A percentile compares a stretch with the other conserved stretches of the same genome.
Evolutionary conservation across 2,888 invertebrate species (phyloP).

Genomic region (Habrosyne pyritoides): DNA sequence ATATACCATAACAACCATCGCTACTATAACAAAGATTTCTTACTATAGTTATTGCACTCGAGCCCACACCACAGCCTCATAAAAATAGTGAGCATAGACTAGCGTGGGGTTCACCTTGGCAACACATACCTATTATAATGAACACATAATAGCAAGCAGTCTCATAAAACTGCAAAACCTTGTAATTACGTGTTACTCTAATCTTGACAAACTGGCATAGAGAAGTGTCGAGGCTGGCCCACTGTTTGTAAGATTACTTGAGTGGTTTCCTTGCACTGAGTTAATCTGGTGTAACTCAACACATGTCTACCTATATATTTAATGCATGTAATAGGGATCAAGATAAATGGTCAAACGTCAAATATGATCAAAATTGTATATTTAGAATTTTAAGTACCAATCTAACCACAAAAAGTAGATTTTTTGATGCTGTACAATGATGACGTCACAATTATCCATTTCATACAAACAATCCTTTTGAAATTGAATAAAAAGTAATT

Average conservation of each 20-base stretch:
- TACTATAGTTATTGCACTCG: background rate
- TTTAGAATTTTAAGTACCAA: no score
- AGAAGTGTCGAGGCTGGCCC: background rate
- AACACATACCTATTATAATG: background rate
- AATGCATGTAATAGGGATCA: no score
- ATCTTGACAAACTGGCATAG: background rate
- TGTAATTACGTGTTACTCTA: constrained; percentile 7
- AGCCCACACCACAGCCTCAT: background rate
- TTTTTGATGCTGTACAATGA: no score
- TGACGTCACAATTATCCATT: no score
- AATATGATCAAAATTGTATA: no score
- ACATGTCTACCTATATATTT: no score
- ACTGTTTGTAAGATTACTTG: background rate
- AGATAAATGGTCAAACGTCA: no score
- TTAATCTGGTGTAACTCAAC: no score
- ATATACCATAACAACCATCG: background rate
- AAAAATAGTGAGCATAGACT: background rate
- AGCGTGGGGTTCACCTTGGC: constrained; percentile 21
- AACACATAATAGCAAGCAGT: constrained; percentile 3
- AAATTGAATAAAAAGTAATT: no score
- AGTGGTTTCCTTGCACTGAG: background rate
- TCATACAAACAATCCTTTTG: no score
- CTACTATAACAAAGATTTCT: background rate
- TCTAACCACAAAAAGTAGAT: no score
- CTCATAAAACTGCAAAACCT: constrained; percentile 13